A percentile compares a stretch with the other conserved stretches of the same genome.
Conservation (phyloP, 2,888 invertebrate species). For the Tachina grossa region DNA sequence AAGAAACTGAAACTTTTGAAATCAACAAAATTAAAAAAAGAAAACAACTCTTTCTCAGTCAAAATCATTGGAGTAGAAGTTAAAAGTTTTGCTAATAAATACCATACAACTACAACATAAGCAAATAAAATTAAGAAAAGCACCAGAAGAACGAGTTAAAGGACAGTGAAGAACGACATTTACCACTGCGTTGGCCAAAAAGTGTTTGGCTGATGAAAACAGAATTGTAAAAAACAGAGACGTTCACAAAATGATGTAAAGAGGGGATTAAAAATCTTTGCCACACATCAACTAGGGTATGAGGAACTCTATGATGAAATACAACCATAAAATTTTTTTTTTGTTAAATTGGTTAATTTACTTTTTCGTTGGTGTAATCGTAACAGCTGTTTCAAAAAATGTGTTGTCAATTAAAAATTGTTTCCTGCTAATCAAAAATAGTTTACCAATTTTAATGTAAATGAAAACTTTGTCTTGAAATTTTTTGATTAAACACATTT, state of each 20-base stretch:
- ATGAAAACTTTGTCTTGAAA: too few species aligned
- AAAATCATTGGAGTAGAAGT: slow-evolving; percentile 66
- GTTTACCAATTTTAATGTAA: too few species aligned
- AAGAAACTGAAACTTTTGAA: slow-evolving; percentile 60
- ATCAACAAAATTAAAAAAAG: background rate
- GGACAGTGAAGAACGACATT: slow-evolving; percentile 66
- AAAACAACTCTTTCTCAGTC: slow-evolving; percentile 67
- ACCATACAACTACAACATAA: slow-evolving; percentile 25
- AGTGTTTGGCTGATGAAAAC: slow-evolving; percentile 39
- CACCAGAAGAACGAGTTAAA: slow-evolving; percentile 5
- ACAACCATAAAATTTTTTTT: too few species aligned
- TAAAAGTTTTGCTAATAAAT: slow-evolving; percentile 40
- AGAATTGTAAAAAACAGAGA: slow-evolving; percentile 33
- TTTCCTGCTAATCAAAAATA: too few species aligned
- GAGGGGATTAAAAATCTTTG: too few species aligned
- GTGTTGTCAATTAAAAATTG: too few species aligned
- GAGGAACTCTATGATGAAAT: too few species aligned
- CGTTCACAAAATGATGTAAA: background rate
- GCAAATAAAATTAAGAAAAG: slow-evolving; percentile 31
- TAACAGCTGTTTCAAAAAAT: too few species aligned
- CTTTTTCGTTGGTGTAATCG: too few species aligned
- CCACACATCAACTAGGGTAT: too few species aligned
- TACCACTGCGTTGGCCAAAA: slow-evolving; percentile 52
- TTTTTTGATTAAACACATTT: too few species aligned
- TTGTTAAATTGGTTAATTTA: too few species aligned